A percentile compares a stretch with the other conserved stretches of the same genome.
These are phyloP conservation scores for Esox niger DNA, from an alignment of 2,113 vertebrate genomes.

Conservation along the genomic window DNA sequence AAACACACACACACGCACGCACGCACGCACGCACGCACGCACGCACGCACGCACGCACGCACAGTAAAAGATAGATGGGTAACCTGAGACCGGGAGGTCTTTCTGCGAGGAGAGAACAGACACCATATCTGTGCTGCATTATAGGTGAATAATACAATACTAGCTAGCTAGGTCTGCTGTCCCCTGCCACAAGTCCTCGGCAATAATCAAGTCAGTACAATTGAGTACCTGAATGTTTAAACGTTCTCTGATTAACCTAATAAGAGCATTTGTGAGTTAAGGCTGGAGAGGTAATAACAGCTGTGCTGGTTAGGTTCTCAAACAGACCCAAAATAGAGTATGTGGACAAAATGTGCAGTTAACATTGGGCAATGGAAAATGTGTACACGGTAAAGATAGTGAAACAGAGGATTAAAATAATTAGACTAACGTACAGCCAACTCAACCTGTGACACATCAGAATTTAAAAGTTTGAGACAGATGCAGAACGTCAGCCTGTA, in stretches of 20 bases:
- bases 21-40: too few species aligned
- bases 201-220: not conserved
- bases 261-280: too few species aligned
- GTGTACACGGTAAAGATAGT: not conserved
- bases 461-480: too few species aligned
- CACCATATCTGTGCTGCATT: not conserved
- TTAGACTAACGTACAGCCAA: conserved; percentile 7
- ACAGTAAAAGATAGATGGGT: not conserved
- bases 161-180: not conserved
- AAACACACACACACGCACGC: not conserved
- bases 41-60: too few species aligned
- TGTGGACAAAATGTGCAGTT: not conserved
- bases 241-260: too few species aligned
- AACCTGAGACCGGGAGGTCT: not conserved
- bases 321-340: not conserved
- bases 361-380: not conserved
- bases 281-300: too few species aligned
- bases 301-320: too few species aligned
- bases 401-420: not conserved
- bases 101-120: not conserved
- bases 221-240: not conserved
- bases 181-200: not conserved
- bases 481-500: not conserved
- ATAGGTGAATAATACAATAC: not conserved
- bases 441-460: not conserved